These are phyloP conservation scores for Syrmaticus mikado DNA, from an alignment of 2,113 vertebrate species.

Conservation along the genomic window DNA sequence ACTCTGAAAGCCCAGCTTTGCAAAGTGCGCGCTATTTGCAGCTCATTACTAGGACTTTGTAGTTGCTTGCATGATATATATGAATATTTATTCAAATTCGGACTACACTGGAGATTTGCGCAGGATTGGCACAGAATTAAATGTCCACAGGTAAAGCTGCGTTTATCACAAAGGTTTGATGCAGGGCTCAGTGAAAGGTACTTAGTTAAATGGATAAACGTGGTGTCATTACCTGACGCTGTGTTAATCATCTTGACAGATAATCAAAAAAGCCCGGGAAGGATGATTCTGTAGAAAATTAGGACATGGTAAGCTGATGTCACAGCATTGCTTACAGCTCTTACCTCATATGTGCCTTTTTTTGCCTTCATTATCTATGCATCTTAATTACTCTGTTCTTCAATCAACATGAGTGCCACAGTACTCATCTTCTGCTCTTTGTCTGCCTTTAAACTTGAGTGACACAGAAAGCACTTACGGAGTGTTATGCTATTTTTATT, in stretches of 20 bases:
- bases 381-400: background rate
- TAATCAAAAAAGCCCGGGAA: background rate
- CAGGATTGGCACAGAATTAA: background rate
- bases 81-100: background rate
- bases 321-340: background rate
- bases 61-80: background rate
- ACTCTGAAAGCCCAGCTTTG: background rate
- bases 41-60: background rate
- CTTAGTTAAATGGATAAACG: background rate
- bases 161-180: background rate
- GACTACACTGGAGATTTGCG: background rate
- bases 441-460: background rate
- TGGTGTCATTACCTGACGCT: background rate
- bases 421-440: background rate
- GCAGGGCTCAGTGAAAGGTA: background rate
- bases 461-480: background rate
- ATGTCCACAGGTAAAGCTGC: background rate
- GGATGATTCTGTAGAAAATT: background rate
- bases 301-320: background rate
- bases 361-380: background rate
- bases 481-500: fast-evolving
- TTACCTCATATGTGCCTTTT: background rate
- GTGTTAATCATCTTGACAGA: background rate
- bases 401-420: fast-evolving
- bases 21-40: too few species aligned